A percentile compares a stretch with the other conserved stretches of the same genome.
phyloP scores from a whole-genome alignment of 2,888 invertebrate genomes.

The Lomographa bimaculata region DNA sequence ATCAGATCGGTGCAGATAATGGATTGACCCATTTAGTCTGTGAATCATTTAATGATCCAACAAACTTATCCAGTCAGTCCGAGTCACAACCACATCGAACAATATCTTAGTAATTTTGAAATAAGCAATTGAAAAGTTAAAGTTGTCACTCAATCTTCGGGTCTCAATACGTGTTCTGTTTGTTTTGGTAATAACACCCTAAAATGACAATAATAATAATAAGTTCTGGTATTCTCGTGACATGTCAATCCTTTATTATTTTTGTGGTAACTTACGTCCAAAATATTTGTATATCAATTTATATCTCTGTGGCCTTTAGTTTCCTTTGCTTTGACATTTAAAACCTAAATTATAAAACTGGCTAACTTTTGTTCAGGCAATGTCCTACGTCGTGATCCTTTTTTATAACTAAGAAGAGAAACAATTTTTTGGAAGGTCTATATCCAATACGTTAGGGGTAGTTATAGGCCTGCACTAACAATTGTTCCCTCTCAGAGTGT shows the following conservation, averaged over 20 bases:
- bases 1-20: constrained; percentile 78
- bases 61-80: constrained; percentile 37
- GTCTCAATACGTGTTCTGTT: constrained; percentile 37
- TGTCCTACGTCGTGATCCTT: too few species aligned
- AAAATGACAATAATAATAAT: constrained; percentile 45
- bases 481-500: too few species aligned
- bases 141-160: constrained; percentile 33
- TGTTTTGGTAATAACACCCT: constrained; percentile 48
- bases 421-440: too few species aligned
- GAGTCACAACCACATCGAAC: constrained; percentile 14
- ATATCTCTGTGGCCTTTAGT: too few species aligned
- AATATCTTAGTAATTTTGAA: background rate
- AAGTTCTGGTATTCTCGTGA: constrained; percentile 39
- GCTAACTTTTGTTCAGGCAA: too few species aligned
- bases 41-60: constrained; percentile 65
- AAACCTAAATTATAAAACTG: too few species aligned
- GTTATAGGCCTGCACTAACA: too few species aligned
- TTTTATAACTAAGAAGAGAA: too few species aligned
- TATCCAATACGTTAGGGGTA: too few species aligned
- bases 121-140: constrained; percentile 18
- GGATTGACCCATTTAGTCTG: constrained; percentile 76
- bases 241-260: constrained; percentile 21
- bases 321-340: too few species aligned
- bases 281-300: too few species aligned
- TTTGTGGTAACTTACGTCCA: constrained; percentile 13